These are phyloP conservation scores for Stomatorhinus walkeri DNA, from an alignment of 2,797 vertebrate genomes.

Conservation along the genomic window DNA sequence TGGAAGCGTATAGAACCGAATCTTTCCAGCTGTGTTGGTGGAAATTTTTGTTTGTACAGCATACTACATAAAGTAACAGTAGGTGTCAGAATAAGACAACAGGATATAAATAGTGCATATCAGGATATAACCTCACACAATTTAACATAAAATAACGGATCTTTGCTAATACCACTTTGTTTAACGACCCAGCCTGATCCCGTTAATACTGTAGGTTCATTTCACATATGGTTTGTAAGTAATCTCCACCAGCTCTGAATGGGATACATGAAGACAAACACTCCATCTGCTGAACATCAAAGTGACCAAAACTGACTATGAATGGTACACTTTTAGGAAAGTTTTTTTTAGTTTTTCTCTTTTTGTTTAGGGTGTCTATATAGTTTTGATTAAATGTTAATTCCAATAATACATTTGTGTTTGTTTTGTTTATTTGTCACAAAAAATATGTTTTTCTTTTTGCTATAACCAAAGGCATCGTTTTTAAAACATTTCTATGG, in stretches of 20 bases:
- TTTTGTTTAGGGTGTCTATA: neutral
- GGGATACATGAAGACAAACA: neutral
- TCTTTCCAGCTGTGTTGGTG: neutral
- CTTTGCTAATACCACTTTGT: neutral
- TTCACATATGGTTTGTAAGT: neutral
- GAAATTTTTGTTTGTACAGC: neutral
- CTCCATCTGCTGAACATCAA: neutral
- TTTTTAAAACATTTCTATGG: neutral
- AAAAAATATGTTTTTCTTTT: neutral
- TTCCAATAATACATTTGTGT: neutral
- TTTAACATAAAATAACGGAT: neutral
- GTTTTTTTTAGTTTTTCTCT: neutral
- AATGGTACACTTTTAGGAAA: neutral
- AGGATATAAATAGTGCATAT: neutral
- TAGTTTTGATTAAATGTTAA: neutral
- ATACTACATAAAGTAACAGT: neutral
- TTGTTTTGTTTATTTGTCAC: neutral
- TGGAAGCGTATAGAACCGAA: neutral
- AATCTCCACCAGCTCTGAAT: neutral
- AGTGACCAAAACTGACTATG: neutral
- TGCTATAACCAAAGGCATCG: neutral
- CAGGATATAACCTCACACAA: neutral
- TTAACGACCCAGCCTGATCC: neutral
- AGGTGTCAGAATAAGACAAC: neutral
- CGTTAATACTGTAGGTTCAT: neutral